A percentile compares a stretch with the other conserved stretches of the same genome.
Conservation (phyloP, 2,113 vertebrate species). For the Mirza zaza region DNA sequence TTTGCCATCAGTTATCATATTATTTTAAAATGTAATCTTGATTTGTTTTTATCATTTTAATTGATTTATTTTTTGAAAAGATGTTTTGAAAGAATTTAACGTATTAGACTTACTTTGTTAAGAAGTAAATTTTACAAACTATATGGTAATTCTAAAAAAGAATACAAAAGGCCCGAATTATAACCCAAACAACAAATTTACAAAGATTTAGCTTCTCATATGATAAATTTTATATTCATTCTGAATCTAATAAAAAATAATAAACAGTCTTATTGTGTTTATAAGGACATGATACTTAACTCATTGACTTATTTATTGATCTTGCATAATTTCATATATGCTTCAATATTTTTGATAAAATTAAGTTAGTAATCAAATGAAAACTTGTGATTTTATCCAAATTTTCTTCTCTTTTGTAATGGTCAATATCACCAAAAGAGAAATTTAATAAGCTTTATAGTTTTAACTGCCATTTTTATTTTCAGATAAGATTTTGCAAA, state of each 20-base stretch:
- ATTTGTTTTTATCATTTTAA: slow-evolving; percentile 14
- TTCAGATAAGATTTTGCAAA: not conserved
- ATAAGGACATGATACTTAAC: not conserved
- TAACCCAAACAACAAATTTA: not conserved
- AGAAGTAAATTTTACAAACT: not conserved
- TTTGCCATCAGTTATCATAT: not conserved
- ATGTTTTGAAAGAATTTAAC: not conserved
- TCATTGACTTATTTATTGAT: not conserved
- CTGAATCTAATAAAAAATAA: not conserved
- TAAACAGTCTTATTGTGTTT: not conserved
- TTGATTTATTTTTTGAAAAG: not conserved
- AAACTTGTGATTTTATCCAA: not conserved
- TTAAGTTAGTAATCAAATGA: slow-evolving; percentile 4
- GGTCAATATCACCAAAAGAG: not conserved
- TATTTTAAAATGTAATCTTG: slow-evolving; percentile 19
- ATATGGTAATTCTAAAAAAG: not conserved
- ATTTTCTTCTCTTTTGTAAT: not conserved
- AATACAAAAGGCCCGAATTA: not conserved
- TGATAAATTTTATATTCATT: not conserved
- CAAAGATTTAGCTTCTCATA: not conserved
- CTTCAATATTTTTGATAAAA: not conserved
- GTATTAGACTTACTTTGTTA: not conserved
- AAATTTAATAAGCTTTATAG: not conserved
- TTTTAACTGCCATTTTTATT: not conserved
- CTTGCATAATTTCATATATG: not conserved